Evolutionary conservation across 53 echinoderm and acorn worm species (phyloP).

Genomic region (Henricia sp.): DNA sequence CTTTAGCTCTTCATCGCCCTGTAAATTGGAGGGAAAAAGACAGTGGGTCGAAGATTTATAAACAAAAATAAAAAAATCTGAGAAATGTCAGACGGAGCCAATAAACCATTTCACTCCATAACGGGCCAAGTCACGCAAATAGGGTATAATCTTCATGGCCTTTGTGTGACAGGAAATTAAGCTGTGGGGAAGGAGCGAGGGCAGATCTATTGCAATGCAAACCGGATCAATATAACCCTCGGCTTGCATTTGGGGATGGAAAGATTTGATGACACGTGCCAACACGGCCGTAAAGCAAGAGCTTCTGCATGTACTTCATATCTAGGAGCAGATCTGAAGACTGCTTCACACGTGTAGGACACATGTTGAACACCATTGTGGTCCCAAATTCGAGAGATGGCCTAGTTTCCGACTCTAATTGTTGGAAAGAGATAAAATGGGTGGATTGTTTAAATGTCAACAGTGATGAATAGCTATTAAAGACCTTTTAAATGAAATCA

Average conservation of each 20-base stretch:
- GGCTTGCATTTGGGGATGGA: not conserved
- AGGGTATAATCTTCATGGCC: constrained; percentile 13
- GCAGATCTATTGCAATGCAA: constrained; percentile 16
- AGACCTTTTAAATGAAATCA: too few species aligned
- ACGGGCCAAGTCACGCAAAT: constrained; percentile 39
- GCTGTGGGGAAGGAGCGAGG: not conserved
- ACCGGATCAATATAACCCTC: constrained; percentile 31
- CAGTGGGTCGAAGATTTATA: too few species aligned
- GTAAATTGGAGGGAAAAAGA: too few species aligned
- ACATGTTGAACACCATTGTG: not conserved
- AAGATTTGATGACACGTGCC: not conserved
- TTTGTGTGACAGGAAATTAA: constrained; percentile 46
- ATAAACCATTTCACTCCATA: constrained; percentile 37
- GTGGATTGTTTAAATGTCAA: too few species aligned
- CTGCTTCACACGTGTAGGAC: not conserved
- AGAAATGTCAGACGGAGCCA: not conserved
- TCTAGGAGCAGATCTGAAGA: too few species aligned
- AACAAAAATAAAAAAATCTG: not conserved
- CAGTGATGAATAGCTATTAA: too few species aligned
- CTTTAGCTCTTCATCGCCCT: too few species aligned
- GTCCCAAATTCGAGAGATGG: not conserved
- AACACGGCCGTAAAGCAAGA: too few species aligned
- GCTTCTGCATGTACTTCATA: too few species aligned
- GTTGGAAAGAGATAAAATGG: too few species aligned
- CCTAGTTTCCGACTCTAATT: not conserved